These are phyloP conservation scores for Corythornis madagascariensis DNA, from an alignment of 2,113 vertebrate species.

Conservation along the genomic window DNA sequence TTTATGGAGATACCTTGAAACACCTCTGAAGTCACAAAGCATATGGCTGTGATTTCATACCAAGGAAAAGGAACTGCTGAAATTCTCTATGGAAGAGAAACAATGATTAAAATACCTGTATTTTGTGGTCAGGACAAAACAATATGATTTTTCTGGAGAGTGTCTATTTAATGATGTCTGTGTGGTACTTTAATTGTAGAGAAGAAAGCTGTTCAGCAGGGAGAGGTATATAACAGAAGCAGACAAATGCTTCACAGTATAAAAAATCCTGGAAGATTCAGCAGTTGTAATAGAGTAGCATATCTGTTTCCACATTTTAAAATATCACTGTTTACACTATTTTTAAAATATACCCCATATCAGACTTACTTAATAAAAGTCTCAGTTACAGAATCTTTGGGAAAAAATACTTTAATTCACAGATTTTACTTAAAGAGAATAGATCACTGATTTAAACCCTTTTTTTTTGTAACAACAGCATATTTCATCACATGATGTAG, in stretches of 20 bases:
- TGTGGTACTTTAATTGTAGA: background rate
- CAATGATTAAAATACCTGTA: constrained; percentile 2
- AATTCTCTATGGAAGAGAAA: background rate
- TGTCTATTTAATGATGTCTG: background rate
- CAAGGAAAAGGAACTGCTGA: background rate
- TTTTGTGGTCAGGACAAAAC: background rate
- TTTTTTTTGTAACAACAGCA: background rate
- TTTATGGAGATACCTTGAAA: constrained; percentile 56
- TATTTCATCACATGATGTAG: background rate
- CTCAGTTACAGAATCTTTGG: background rate
- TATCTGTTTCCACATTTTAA: constrained; percentile 47
- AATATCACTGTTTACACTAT: constrained; percentile 11
- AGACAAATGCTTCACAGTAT: background rate
- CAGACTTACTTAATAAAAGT: constrained; percentile 44
- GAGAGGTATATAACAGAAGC: constrained; percentile 1
- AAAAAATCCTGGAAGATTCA: constrained; percentile 5
- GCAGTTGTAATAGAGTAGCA: background rate
- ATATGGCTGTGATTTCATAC: constrained; percentile 32
- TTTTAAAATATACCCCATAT: constrained; percentile 17
- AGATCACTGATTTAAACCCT: background rate
- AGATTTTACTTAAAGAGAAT: background rate
- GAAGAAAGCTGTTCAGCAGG: background rate
- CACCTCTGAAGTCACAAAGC: constrained; percentile 37
- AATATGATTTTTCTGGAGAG: background rate
- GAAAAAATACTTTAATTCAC: background rate